Percentiles rank a stretch among this genome's conserved stretches.
Evolutionary conservation across 2,113 vertebrate genomes (phyloP).

Genomic region (Scortum barcoo): DNA sequence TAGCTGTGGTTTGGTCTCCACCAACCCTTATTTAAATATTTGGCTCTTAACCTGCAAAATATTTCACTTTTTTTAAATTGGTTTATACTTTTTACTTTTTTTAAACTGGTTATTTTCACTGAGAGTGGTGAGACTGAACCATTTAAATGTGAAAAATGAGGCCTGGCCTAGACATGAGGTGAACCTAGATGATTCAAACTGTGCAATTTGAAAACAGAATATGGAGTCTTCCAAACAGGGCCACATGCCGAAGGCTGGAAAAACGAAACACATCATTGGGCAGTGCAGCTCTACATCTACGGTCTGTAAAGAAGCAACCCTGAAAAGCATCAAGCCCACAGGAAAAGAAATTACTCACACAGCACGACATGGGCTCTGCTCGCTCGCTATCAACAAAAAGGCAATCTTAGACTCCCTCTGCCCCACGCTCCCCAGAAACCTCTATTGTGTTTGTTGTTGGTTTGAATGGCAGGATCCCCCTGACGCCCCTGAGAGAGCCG

Average conservation of each 20-base stretch:
- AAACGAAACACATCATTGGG: neutral
- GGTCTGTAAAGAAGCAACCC: neutral
- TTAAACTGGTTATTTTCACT: neutral
- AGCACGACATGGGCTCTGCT: conserved; percentile 5
- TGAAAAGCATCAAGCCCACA: conserved; percentile 7
- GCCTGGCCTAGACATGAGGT: neutral
- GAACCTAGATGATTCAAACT: neutral
- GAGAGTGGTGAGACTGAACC: neutral
- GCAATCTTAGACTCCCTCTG: conserved; percentile 6
- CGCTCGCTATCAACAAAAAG: conserved; percentile 19
- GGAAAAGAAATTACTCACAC: conserved; percentile 15
- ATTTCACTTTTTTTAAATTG: neutral
- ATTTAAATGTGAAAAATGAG: neutral
- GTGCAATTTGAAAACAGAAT: neutral
- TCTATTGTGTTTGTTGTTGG: conserved; percentile 32
- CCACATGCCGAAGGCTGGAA: neutral
- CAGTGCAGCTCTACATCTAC: neutral
- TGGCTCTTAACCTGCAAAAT: neutral
- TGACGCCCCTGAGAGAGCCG: conserved; percentile 14
- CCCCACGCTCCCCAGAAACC: neutral
- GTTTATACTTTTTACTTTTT: too few species aligned
- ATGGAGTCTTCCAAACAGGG: neutral
- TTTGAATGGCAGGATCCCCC: conserved; percentile 44
- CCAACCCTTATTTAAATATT: neutral
- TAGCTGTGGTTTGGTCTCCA: too few species aligned